Evolutionary conservation across 2,888 invertebrate genomes (phyloP).

Genomic region (Opisthograptis luteolata): DNA sequence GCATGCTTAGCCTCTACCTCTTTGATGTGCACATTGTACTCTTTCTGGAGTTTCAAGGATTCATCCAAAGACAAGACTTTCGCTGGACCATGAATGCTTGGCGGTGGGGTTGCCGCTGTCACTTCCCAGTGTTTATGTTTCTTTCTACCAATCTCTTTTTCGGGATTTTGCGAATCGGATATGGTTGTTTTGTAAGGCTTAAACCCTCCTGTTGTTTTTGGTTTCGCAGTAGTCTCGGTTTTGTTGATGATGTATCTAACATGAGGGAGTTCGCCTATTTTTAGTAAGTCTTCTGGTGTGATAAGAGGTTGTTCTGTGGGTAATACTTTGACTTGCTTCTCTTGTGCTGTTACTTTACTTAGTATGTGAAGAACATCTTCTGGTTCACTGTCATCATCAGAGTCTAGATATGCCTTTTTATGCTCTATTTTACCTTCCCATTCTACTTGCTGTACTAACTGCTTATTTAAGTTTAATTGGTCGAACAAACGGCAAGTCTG

Average conservation of each 20-base stretch:
- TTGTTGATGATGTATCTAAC: conserved; percentile 82
- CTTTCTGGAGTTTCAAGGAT: conserved; percentile 82
- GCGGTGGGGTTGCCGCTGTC: conserved; percentile 86
- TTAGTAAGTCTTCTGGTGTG: conserved; percentile 77
- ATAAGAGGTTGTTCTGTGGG: conserved; percentile 75
- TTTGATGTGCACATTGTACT: conserved; percentile 72
- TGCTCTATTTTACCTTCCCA: conserved; percentile 81
- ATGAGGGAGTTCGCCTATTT: conserved; percentile 76
- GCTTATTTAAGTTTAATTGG: conserved; percentile 77
- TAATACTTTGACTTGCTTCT: conserved; percentile 76
- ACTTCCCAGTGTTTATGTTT: conserved; percentile 85
- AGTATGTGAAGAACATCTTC: conserved; percentile 85
- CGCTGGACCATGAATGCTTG: conserved; percentile 79
- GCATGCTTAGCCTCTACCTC: conserved; percentile 84
- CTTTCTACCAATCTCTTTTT: conserved; percentile 78
- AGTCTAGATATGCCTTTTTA: conserved; percentile 64
- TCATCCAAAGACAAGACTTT: conserved; percentile 82
- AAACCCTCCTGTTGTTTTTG: conserved; percentile 67
- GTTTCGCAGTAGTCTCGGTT: conserved; percentile 62
- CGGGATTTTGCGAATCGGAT: conserved; percentile 81
- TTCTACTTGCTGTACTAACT: conserved; percentile 82
- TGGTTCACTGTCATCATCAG: conserved; percentile 85
- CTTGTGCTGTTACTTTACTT: conserved; percentile 78
- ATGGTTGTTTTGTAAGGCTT: conserved; percentile 85
- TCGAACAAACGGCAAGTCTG: conserved; percentile 77